Base-by-base conservation (phyloP, 2,888 invertebrate genomes). In the Sclerodermus sp. region DNA sequence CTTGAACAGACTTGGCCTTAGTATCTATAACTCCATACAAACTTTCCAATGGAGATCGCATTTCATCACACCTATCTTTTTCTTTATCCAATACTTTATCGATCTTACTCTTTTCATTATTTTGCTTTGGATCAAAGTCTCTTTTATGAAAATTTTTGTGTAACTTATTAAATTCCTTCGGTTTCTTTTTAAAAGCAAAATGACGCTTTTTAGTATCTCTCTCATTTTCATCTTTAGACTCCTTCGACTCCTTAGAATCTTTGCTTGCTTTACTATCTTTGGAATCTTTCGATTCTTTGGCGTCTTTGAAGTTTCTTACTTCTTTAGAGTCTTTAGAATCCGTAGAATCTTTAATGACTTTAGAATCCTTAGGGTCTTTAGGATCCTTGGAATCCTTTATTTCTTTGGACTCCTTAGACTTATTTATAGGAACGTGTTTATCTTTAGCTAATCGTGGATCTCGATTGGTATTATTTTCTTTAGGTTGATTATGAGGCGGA, bases 21-120 rank as follows among this genome's bases (percentile, higher is more conserved):
- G 73, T 70, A 15, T 80, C 77, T 15, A 78, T 74, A 1, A 69
- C 70, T 1, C 78, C 74, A 57, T 83, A 83, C 4, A 83, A 67
- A 57, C 80, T 80, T 51, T 82, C 79, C 34, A 83, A 56, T 1
- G 82, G 82, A 0, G 82, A 82, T 2, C 71, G 68, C 68, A 80
- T 78, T 6, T 68, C 68, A n/a, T 79, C 79, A 18, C 64, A 66
- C 1, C 47, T 23, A 14, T 39, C 9, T 31, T 67, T 69, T 3
- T 69, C 67, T n/a, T n/a, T n/a, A n/a, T n/a, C n/a, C n/a, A n/a
- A n/a, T n/a, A n/a, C n/a, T n/a, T n/a, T n/a, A n/a, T n/a, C n/a
- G n/a, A n/a, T n/a, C n/a, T 23, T 23, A 23, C 23, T 23, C 23
- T 23, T 23, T 23, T 23, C 23, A 23, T 3, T 23, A 23, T 3